Evolutionary conservation across 2,797 vertebrate genomes (phyloP).

Genomic region (Hydrophis major): DNA sequence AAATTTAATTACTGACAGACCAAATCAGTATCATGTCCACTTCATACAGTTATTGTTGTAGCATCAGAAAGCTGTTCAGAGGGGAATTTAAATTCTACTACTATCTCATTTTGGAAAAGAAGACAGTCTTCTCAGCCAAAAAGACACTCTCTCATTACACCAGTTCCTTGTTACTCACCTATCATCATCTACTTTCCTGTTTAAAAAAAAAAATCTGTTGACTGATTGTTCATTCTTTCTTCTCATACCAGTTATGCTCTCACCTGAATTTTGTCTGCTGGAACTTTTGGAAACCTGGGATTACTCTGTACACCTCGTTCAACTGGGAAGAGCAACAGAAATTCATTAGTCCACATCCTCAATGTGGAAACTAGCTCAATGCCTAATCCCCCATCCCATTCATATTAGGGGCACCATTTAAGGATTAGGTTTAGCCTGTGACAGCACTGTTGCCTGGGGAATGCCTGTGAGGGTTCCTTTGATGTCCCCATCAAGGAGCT

Average conservation of each 20-base stretch:
- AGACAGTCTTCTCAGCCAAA: neutral
- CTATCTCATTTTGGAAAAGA: neutral
- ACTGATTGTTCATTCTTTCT: neutral
- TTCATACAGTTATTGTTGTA: neutral
- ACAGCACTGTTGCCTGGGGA: neutral
- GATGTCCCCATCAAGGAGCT: neutral
- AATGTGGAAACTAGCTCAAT: neutral
- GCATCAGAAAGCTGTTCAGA: neutral
- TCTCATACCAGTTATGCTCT: neutral
- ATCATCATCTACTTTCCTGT: neutral
- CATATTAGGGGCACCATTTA: neutral
- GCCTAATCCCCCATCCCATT: neutral
- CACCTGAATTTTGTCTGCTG: constrained; percentile 91
- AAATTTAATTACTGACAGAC: neutral
- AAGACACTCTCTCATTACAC: neutral
- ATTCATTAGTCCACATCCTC: neutral
- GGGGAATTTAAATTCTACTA: neutral
- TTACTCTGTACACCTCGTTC: constrained; percentile 85
- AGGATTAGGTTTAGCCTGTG: neutral
- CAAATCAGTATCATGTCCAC: neutral
- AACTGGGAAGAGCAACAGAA: constrained; percentile 72
- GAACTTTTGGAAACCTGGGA: constrained; percentile 82
- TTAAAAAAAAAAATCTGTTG: neutral
- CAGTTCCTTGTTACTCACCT: neutral
- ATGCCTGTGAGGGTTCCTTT: neutral